Evolutionary conservation across 2,797 vertebrate species (phyloP), one percentile per base, ranked within the genome.

Genomic region (Hydrophis major): DNA sequence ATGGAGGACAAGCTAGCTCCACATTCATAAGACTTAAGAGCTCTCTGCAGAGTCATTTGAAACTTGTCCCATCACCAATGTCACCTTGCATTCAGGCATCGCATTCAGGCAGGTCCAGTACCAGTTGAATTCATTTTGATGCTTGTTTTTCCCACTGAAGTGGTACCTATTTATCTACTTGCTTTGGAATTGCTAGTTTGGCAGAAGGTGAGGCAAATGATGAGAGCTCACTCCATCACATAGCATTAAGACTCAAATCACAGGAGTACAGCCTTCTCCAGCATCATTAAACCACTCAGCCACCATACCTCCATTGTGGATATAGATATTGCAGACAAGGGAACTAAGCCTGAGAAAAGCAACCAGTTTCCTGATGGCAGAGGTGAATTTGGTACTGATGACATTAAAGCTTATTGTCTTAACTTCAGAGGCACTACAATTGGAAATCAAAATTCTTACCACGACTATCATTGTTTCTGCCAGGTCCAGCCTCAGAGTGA

Each of bases 401-500:
- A 47, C 78, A 47, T 12, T 83, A 10, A 83, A 83, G 20, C 78
- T 83, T 47, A 47, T 83, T 47, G 20, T 12, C 78, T 83, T 83
- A 83, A 25, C 78, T 25, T 47, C 37, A 25, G 25, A 83, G 10
- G 20, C 37, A 83, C 42, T 47, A 83, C 2, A 42, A 83, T 25
- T 83, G 42, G 22, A 47, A 83, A 83, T 83, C 37, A 83, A 83
- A 47, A 83, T 83, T 83, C 20, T 47, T 83, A 47, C 42, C 78
- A 25, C 11, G 42, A 47, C 74, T 12, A 47, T 47, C 37, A 92
- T 93, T 89, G 22, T 69, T 93, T 93, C 87, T 86, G 66, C 69
- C 69, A 94, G 90, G 86, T 5, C 86, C 60, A 10, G 11, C 47
- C 92, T 88, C 91, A 92, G 91, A 88, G 61, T 1, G 57, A 59